Evolutionary conservation across 92 coral and sea anemone genomes (phyloP).

Genomic region (Siderastrea radians): DNA sequence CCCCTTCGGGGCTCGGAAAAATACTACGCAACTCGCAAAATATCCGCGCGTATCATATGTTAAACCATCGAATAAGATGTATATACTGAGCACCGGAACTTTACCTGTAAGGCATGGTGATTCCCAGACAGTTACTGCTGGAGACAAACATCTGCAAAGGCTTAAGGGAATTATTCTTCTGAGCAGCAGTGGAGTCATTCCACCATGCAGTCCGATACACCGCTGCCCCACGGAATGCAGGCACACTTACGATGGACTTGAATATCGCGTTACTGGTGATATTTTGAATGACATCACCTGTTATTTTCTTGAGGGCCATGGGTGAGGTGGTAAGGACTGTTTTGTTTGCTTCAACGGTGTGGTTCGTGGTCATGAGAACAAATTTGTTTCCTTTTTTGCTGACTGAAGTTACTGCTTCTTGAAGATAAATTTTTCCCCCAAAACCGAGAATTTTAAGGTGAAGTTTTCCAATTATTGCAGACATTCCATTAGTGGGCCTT

Average conservation of each 20-base stretch:
- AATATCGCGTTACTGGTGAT: slow-evolving; percentile 19
- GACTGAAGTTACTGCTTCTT: slow-evolving; percentile 25
- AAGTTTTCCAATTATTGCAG: not conserved
- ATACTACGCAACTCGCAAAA: too few relatives aligned
- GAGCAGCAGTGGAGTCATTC: slow-evolving; percentile 6
- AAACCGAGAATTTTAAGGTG: not conserved
- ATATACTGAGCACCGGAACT: not conserved
- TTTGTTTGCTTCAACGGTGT: slow-evolving; percentile 25
- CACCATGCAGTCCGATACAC: slow-evolving; percentile 40
- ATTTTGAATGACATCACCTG: slow-evolving; percentile 25
- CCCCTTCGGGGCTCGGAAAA: too few relatives aligned
- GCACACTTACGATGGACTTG: slow-evolving; percentile 46
- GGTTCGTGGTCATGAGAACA: slow-evolving; percentile 21
- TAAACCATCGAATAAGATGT: too few relatives aligned
- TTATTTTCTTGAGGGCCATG: slow-evolving; percentile 17
- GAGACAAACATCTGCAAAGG: slow-evolving; percentile 32
- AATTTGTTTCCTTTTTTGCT: slow-evolving; percentile 4
- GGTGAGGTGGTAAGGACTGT: slow-evolving; percentile 29
- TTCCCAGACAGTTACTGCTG: slow-evolving; percentile 38
- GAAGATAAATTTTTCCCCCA: slow-evolving; percentile 12
- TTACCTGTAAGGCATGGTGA: slow-evolving; percentile 52
- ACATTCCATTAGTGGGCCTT: slow-evolving; percentile 28
- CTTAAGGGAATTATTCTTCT: slow-evolving; percentile 9
- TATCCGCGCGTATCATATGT: too few relatives aligned
- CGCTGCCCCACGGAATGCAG: slow-evolving; percentile 51